Percentiles rank a stretch among this genome's conserved stretches.
Conservation (phyloP, 1,140 invertebrate genomes). For the Pseudomyrmex gracilis region DNA sequence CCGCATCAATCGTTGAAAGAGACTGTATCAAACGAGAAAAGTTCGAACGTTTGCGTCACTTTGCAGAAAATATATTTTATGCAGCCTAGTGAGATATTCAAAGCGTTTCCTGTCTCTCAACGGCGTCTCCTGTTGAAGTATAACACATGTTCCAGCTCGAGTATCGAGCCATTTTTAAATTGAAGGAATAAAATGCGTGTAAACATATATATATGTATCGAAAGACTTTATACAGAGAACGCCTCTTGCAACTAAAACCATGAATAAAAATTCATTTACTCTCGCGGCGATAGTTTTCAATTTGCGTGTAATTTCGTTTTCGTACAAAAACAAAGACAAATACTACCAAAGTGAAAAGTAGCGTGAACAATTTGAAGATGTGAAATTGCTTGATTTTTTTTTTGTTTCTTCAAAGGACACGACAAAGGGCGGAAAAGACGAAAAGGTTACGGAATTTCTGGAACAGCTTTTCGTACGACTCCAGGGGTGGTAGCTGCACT, state of each 20-base stretch:
- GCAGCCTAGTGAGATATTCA: slow-evolving; percentile 14
- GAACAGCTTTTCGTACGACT: slow-evolving; percentile 48
- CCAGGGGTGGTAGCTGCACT: slow-evolving; percentile 55
- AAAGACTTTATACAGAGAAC: not conserved
- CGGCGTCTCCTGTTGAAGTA: not conserved
- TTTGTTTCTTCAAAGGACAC: slow-evolving; percentile 5
- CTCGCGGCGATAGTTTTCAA: not conserved
- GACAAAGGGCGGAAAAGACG: not conserved
- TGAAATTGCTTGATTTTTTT: not conserved
- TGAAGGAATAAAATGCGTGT: not conserved
- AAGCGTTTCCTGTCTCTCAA: slow-evolving; percentile 6
- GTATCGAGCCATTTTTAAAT: slow-evolving; percentile 38
- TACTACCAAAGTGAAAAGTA: no score
- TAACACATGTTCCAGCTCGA: not conserved
- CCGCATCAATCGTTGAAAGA: not conserved
- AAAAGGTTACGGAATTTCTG: slow-evolving; percentile 60
- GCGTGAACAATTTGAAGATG: not conserved
- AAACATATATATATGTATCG: not conserved
- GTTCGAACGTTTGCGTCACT: not conserved
- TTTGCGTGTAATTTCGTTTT: not conserved
- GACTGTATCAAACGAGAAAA: slow-evolving; percentile 15
- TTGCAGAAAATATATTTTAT: slow-evolving; percentile 23
- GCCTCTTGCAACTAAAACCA: not conserved
- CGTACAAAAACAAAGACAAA: no score
- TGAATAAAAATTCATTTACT: not conserved